Evolutionary conservation across 2,797 vertebrate genomes (phyloP).

Genomic region (Muscicapa striata): DNA sequence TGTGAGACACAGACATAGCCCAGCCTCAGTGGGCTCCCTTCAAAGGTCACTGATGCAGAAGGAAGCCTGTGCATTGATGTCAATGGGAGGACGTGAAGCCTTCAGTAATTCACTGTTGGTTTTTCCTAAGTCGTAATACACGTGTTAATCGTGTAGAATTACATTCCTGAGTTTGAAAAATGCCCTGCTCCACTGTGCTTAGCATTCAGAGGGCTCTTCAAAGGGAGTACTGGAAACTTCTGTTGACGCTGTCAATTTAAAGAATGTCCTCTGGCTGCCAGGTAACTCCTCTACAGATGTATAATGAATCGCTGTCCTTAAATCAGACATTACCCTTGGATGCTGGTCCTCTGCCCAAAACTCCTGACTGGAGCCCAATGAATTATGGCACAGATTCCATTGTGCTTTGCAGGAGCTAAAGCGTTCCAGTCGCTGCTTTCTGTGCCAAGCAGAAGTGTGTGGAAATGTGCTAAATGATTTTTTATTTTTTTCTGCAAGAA

Average conservation of each 20-base stretch:
- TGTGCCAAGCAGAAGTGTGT: constrained; percentile 18
- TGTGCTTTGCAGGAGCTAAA: constrained; percentile 40
- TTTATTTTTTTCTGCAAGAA: neutral
- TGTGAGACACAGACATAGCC: neutral
- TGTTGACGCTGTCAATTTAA: constrained; percentile 28
- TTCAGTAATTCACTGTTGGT: neutral
- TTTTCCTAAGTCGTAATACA: constrained; percentile 7
- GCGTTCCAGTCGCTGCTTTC: neutral
- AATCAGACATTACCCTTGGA: neutral
- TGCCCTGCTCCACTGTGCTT: neutral
- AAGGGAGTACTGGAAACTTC: constrained; percentile 16
- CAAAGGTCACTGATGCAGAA: neutral
- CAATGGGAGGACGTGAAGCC: neutral
- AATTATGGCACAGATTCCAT: constrained; percentile 44
- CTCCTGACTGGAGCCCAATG: neutral
- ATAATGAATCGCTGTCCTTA: constrained; percentile 32
- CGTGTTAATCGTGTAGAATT: neutral
- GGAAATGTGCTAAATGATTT: neutral
- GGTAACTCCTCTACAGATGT: constrained; percentile 26
- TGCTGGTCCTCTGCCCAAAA: neutral
- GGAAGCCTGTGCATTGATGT: neutral
- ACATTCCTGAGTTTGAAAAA: neutral
- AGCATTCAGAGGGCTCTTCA: constrained; percentile 15
- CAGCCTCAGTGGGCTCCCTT: neutral
- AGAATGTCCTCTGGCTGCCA: neutral